Evolutionary conservation across 2,888 invertebrate species (phyloP).

Genomic region (Hirtodrosophila duncani): DNA sequence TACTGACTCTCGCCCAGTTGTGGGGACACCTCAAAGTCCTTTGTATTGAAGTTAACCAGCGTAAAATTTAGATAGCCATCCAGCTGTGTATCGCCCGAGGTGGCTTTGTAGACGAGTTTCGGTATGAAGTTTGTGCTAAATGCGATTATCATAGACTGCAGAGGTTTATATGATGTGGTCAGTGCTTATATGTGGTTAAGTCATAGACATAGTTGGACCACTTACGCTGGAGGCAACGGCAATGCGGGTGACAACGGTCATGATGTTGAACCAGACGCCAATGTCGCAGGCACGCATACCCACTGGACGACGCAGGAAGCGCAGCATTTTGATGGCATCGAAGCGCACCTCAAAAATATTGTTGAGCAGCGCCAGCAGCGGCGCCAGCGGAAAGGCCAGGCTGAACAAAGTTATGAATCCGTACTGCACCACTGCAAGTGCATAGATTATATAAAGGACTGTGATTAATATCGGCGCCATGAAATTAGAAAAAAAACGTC

Average conservation of each 20-base stretch:
- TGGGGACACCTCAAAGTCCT: constrained; percentile 79
- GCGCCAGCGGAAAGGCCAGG: constrained; percentile 90
- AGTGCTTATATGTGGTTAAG: neutral
- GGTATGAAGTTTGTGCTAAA: constrained; percentile 92
- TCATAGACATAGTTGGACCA: too few relatives aligned
- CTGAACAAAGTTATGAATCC: constrained; percentile 93
- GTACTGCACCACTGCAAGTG: constrained; percentile 86
- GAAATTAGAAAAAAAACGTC: too few relatives aligned
- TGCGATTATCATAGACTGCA: constrained; percentile 88
- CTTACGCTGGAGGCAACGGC: constrained; percentile 89
- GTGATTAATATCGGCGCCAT: too few relatives aligned
- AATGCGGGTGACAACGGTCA: constrained; percentile 86
- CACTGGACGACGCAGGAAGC: constrained; percentile 85
- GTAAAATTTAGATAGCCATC: constrained; percentile 85
- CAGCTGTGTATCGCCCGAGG: constrained; percentile 79
- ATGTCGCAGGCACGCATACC: constrained; percentile 86
- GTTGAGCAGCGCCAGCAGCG: constrained; percentile 88
- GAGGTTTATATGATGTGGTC: constrained; percentile 14
- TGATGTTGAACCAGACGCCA: constrained; percentile 88
- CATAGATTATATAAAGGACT: too few relatives aligned
- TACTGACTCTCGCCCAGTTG: constrained; percentile 68
- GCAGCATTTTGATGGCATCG: constrained; percentile 89
- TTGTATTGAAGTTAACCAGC: constrained; percentile 83
- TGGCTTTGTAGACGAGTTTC: constrained; percentile 82
- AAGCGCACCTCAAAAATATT: constrained; percentile 90